These are phyloP conservation scores for Zaprionus ghesquierei DNA, from an alignment of 1,140 invertebrate genomes.

Conservation along the genomic window DNA sequence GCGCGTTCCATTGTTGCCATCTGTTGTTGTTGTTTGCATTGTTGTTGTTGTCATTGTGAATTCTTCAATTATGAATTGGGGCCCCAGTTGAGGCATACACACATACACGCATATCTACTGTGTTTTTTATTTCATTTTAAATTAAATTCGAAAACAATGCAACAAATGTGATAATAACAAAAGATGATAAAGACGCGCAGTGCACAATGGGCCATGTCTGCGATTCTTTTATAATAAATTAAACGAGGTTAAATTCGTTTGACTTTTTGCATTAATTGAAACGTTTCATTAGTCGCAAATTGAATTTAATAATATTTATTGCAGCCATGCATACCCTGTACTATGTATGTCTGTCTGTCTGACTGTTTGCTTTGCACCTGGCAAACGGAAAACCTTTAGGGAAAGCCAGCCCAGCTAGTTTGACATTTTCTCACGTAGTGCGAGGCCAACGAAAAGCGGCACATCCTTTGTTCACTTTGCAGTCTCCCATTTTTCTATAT, in stretches of 20 bases:
- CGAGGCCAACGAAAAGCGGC: too few relatives aligned
- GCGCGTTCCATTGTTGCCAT: constrained; percentile 58
- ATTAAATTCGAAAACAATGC: constrained; percentile 74
- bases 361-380: constrained; percentile 25
- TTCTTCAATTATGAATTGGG: constrained; percentile 70
- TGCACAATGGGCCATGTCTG: constrained; percentile 35
- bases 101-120: constrained; percentile 9
- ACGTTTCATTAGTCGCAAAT: constrained; percentile 29
- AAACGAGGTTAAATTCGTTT: constrained; percentile 48
- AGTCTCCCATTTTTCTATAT: constrained; percentile 12
- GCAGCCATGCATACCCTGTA: neutral
- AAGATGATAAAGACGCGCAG: constrained; percentile 48
- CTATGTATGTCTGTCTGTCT: too few relatives aligned
- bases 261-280: constrained; percentile 46
- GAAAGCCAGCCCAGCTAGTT: neutral
- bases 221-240: constrained; percentile 35
- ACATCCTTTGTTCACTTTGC: constrained; percentile 34
- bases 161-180: constrained; percentile 67
- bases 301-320: constrained; percentile 11
- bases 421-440: constrained; percentile 43
- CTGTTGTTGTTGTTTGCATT: constrained; percentile 60
- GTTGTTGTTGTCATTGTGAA: constrained; percentile 54
- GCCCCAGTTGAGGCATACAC: constrained; percentile 27
- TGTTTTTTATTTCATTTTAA: constrained; percentile 61
- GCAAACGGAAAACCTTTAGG: neutral